Conservation (phyloP, 1,140 invertebrate species). For the Littorina saxatilis region DNA sequence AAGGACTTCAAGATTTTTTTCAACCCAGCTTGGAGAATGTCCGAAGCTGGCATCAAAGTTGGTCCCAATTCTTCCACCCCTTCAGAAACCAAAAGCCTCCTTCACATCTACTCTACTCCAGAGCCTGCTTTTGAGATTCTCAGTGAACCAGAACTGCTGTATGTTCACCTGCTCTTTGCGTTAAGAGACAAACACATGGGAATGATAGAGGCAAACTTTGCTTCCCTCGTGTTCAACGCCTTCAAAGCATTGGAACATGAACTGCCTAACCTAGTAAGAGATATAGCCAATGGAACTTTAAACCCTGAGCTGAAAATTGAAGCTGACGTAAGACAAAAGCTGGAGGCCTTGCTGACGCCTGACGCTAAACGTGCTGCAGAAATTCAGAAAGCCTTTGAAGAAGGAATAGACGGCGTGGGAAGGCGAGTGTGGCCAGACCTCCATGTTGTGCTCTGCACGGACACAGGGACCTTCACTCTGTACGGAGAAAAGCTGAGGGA, state of each 20-base stretch:
- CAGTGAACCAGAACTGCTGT: constrained; percentile 70
- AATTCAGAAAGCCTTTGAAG: constrained; percentile 58
- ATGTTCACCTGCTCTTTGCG: constrained; percentile 73
- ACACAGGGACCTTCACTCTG: constrained; percentile 71
- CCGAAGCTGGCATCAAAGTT: constrained; percentile 64
- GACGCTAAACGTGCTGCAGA: constrained; percentile 69
- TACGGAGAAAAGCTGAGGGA: constrained; percentile 66
- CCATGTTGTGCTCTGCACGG: constrained; percentile 65
- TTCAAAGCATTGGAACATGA: constrained; percentile 63
- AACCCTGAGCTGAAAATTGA: constrained; percentile 63
- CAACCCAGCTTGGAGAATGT: constrained; percentile 64
- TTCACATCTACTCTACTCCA: constrained; percentile 71
- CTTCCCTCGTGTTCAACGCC: constrained; percentile 69
- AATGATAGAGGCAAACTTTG: constrained; percentile 73
- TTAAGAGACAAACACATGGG: constrained; percentile 70
- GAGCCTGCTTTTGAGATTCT: constrained; percentile 67
- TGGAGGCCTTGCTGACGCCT: constrained; percentile 63
- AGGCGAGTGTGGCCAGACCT: constrained; percentile 71
- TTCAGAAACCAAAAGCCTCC: constrained; percentile 64
- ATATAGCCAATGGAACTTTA: constrained; percentile 67
- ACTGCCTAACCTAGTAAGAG: constrained; percentile 60
- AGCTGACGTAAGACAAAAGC: constrained; percentile 55
- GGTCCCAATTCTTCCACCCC: constrained; percentile 73
- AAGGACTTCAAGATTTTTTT: constrained; percentile 73
- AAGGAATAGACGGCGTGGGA: constrained; percentile 61